Conservation (phyloP, 2,888 invertebrate genomes). For the Blera fallax region DNA sequence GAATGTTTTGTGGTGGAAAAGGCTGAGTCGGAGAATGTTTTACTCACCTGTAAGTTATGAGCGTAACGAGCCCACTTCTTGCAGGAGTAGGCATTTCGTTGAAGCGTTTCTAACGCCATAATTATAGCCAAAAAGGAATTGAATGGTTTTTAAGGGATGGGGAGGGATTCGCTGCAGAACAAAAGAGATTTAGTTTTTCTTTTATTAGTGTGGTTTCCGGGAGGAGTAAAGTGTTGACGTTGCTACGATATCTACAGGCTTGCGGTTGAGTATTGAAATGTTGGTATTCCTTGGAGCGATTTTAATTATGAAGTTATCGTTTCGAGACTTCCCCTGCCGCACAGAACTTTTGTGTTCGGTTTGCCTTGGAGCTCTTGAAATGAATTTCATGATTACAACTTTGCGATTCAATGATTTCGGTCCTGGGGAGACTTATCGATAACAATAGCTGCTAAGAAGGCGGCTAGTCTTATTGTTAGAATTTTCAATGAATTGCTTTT, state of each 20-base stretch:
- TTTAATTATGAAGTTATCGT: constrained; percentile 63
- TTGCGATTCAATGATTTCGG: constrained; percentile 37
- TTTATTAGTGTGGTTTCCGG: constrained; percentile 7
- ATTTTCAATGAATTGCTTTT: constrained; percentile 16
- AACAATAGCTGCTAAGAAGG: constrained; percentile 2
- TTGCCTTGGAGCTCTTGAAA: constrained; percentile 4
- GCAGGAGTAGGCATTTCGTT: constrained; percentile 25
- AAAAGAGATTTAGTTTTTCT: constrained; percentile 45
- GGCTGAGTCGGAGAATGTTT: constrained; percentile 12
- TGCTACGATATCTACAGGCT: neutral
- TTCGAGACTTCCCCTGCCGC: neutral
- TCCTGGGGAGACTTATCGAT: constrained; percentile 10
- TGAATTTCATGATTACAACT: constrained; percentile 45
- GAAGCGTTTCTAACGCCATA: constrained; percentile 25
- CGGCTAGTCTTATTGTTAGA: constrained; percentile 6
- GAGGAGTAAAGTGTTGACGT: constrained; percentile 14
- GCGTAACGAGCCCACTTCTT: constrained; percentile 20
- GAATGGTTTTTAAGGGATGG: neutral
- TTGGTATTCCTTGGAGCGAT: constrained; percentile 31
- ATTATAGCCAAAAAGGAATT: constrained; percentile 28
- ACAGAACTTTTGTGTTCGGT: neutral
- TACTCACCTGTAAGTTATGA: constrained; percentile 61
- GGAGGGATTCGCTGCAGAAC: neutral
- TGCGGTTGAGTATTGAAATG: constrained; percentile 38
- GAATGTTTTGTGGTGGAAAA: neutral